Percentiles rank a stretch among this genome's conserved stretches.
phyloP scores from a whole-genome alignment of 2,113 vertebrate genomes.

The Hydrolagus affinis region DNA sequence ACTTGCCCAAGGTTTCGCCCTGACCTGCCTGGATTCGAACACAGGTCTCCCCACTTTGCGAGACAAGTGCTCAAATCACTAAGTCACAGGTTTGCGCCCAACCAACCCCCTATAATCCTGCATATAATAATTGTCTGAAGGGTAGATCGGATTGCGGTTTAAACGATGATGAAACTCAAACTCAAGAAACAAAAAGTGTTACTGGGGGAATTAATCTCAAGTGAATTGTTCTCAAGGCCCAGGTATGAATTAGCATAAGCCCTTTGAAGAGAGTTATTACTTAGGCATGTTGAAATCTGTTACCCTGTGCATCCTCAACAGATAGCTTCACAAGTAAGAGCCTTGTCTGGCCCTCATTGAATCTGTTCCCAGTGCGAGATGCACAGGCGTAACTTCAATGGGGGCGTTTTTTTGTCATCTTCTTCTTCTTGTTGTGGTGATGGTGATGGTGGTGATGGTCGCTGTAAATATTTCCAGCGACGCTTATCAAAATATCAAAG shows the following conservation, averaged over 20 bases:
- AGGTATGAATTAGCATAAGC: neutral
- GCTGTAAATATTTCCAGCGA: conserved; percentile 47
- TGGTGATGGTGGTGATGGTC: no score
- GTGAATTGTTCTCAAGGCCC: conserved; percentile 12
- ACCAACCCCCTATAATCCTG: neutral
- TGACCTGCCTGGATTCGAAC: no score
- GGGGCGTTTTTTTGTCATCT: neutral
- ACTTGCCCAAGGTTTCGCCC: no score
- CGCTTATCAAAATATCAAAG: conserved; percentile 57
- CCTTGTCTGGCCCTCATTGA: conserved; percentile 55
- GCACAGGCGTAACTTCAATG: neutral
- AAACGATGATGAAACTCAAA: neutral
- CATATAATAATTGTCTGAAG: neutral
- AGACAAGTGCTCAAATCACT: no score
- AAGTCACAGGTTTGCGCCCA: no score
- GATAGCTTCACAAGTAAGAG: conserved; percentile 58
- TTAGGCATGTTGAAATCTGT: neutral
- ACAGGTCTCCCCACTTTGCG: no score
- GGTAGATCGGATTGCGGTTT: neutral
- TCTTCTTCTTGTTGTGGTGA: conserved; percentile 41
- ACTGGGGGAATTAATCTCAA: neutral
- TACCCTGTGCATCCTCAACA: conserved; percentile 50
- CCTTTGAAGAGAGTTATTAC: neutral
- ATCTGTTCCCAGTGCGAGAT: conserved; percentile 43
- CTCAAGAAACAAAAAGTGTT: neutral